A percentile compares a stretch with the other conserved stretches of the same genome.
Conservation (phyloP, 2,888 invertebrate species). For the Synergus gifuensis region DNA sequence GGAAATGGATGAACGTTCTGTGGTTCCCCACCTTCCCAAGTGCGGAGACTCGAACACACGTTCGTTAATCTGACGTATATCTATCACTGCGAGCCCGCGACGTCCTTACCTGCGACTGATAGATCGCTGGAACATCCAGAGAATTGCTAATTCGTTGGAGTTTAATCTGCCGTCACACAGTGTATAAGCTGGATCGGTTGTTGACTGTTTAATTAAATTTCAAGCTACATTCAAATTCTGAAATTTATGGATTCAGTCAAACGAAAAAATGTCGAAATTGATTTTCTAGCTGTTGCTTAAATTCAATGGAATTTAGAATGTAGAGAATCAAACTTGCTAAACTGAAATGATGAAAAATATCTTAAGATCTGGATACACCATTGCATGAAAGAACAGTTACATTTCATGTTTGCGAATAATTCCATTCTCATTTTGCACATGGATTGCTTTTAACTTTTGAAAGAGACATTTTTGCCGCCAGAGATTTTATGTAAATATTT, state of each 20-base stretch:
- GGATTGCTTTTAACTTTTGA: conserved; percentile 34
- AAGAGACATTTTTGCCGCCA: conserved; percentile 27
- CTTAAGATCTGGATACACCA: background rate
- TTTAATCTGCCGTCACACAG: conserved; percentile 20
- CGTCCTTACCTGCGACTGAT: conserved; percentile 39
- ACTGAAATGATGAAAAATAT: too few relatives aligned
- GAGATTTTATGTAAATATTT: conserved; percentile 37
- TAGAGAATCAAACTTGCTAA: background rate
- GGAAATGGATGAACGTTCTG: conserved; percentile 48
- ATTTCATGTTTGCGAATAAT: conserved; percentile 36
- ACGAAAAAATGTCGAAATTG: background rate
- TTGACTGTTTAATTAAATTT: conserved; percentile 1
- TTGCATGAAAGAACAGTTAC: conserved; percentile 25
- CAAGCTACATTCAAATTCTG: background rate
- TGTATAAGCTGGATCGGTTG: conserved; percentile 11
- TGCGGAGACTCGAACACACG: conserved; percentile 39
- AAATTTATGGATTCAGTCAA: background rate
- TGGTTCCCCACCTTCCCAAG: conserved; percentile 23
- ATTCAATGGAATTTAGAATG: background rate
- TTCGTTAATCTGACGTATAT: conserved; percentile 37
- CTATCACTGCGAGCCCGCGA: conserved; percentile 36
- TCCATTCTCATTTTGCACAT: conserved; percentile 28
- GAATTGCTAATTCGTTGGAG: conserved; percentile 32
- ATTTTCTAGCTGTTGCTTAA: background rate
- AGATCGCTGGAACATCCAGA: conserved; percentile 26